Evolutionary conservation across 2,113 vertebrate species (phyloP), one percentile per base, ranked within the genome.

Genomic region (Caranx melampygus): DNA sequence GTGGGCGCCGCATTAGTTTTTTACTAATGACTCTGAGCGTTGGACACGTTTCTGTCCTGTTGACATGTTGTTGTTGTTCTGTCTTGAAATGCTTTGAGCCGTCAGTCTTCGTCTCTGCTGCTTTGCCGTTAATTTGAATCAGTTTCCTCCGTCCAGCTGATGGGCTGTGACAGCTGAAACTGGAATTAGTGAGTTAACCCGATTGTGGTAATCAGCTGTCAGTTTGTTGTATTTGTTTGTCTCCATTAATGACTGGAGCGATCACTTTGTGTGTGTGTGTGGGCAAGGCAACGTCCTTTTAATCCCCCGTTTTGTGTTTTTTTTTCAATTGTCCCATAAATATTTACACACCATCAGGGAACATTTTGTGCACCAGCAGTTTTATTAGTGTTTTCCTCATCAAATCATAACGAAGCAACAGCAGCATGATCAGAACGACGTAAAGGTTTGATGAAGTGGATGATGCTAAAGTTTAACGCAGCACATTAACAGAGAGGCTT

Each of bases 121-220:
- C 1, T 55, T n/a, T 3, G 31, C 26, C 44, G 13, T 58, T 33
- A 0, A 47, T 62, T 68, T 26, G n/a, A 60, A 67, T 34, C 54
- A 9, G 5, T 57, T 81, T 55, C n/a, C 20, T 52, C 52, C n/a
- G 2, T 55, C 26, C n/a, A 55, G 10, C 52, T 26, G 52, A 55
- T 55, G 1, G n/a, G 10, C 52, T 55, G 21, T 26, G 52, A 55
- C 52, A 26, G n/a, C 3, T 55, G 52, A 55, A 26, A 26, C 10
- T 21, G 52, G 52, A 61, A 68, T 45, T 42, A 35, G n/a, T 31
- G 57, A 26, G 52, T n/a, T 54, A 40, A 68, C 55, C 47, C 45
- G 20, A 69, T 75, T 34, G 52, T 9, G 21, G 33, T 21, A 66
- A 79, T 72, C 54, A 59, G 34, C 67, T 58, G 77, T 72, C 61